These are phyloP conservation scores for Bombus superbus DNA, from an alignment of 1,140 invertebrate species.

Conservation along the genomic window DNA sequence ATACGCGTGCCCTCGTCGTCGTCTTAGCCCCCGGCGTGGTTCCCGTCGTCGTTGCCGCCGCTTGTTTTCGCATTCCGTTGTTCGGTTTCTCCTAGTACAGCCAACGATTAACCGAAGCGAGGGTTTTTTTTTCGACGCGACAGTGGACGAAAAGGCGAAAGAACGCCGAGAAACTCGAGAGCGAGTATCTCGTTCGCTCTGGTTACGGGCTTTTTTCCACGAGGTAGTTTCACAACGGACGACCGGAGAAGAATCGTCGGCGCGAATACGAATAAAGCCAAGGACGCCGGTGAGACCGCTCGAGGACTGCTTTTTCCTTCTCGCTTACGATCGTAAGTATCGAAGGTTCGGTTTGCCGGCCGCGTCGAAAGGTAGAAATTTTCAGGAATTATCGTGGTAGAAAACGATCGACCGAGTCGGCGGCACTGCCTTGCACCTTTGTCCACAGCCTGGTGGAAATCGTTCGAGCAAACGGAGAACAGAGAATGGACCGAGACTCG, in stretches of 20 bases:
- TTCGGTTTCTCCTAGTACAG: neutral
- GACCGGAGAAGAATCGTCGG: neutral
- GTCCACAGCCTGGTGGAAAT: neutral
- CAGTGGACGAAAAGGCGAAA: neutral
- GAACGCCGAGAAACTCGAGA: neutral
- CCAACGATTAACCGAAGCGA: neutral
- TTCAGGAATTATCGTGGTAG: constrained; percentile 11
- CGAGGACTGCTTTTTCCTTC: constrained; percentile 17
- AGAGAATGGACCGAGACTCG: neutral
- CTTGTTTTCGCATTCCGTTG: neutral
- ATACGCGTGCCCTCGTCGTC: neutral
- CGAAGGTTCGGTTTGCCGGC: constrained; percentile 7
- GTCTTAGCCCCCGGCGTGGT: neutral
- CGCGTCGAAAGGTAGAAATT: constrained; percentile 8
- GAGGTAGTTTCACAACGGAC: neutral
- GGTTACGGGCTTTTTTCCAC: neutral
- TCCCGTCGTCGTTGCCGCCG: no score
- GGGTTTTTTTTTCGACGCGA: neutral
- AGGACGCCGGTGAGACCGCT: constrained; percentile 12
- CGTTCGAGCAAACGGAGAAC: neutral
- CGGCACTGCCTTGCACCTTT: neutral
- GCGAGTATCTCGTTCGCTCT: neutral
- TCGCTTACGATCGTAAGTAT: neutral
- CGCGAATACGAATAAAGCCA: constrained; percentile 2
- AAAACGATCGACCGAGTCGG: neutral